phyloP scores from a whole-genome alignment of 2,888 invertebrate species.

The Lingula anatina region DNA sequence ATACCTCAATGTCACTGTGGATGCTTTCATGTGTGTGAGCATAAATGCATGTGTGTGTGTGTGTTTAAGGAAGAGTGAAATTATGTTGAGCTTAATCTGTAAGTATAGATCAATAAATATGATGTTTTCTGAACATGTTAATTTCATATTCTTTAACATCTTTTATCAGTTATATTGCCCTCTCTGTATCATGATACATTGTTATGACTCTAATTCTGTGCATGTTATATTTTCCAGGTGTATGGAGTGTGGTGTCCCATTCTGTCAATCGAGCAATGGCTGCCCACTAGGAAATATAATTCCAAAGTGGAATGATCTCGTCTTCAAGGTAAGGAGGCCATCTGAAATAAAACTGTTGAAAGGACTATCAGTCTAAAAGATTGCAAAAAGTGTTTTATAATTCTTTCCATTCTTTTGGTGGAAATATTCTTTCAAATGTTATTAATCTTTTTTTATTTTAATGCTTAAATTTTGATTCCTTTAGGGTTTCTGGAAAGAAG shows the following conservation, averaged over 20 bases:
- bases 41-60: too few species aligned
- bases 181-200: too few species aligned
- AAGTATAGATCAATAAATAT: too few species aligned
- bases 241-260: slow-evolving; percentile 99
- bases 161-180: too few species aligned
- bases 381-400: not conserved
- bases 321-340: slow-evolving; percentile 63
- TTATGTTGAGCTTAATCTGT: too few species aligned
- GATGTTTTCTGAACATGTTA: too few species aligned
- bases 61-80: too few species aligned
- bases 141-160: too few species aligned
- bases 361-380: slow-evolving; percentile 1
- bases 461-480: slow-evolving; percentile 1
- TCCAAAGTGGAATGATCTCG: slow-evolving; percentile 97
- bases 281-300: slow-evolving; percentile 98
- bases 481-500: slow-evolving; percentile 88
- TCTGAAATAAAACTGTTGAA: too few species aligned
- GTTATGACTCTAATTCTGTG: too few species aligned
- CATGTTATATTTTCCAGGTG: slow-evolving; percentile 63
- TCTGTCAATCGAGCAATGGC: slow-evolving; percentile 91
- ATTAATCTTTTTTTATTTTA: slow-evolving; percentile 1
- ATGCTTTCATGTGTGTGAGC: too few species aligned
- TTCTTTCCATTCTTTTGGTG: not conserved
- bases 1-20: too few species aligned
- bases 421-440: not conserved